These are phyloP conservation scores for Oligia fasciuncula DNA, from an alignment of 2,888 invertebrate genomes.

Conservation along the genomic window DNA sequence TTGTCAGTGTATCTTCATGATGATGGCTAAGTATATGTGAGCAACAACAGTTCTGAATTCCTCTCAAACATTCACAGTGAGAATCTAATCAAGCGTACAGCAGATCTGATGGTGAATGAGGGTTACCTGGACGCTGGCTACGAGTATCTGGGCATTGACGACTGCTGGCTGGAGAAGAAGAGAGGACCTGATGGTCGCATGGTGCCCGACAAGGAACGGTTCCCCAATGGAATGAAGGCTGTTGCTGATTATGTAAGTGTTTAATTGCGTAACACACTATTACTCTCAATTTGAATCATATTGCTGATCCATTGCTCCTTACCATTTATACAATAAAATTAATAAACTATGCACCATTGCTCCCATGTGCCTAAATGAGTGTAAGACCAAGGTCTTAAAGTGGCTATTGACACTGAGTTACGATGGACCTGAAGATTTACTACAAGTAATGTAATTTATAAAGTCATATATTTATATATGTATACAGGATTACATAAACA, in stretches of 20 bases:
- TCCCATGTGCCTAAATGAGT: too few relatives aligned
- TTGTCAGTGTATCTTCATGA: background rate
- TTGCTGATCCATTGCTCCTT: too few relatives aligned
- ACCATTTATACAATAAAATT: too few relatives aligned
- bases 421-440: too few relatives aligned
- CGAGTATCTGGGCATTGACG: slow-evolving; percentile 93
- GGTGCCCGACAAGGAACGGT: slow-evolving; percentile 91
- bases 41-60: background rate
- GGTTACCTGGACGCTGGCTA: slow-evolving; percentile 93
- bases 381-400: too few relatives aligned
- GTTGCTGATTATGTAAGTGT: slow-evolving; percentile 92
- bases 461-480: too few relatives aligned
- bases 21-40: background rate
- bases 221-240: slow-evolving; percentile 93
- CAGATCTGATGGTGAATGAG: slow-evolving; percentile 91
- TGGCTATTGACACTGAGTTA: too few relatives aligned
- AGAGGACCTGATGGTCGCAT: slow-evolving; percentile 91
- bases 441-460: too few relatives aligned
- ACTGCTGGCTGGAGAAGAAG: slow-evolving; percentile 93
- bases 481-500: too few relatives aligned
- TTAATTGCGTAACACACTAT: too few relatives aligned
- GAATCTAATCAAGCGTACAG: slow-evolving; percentile 90
- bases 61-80: slow-evolving; percentile 86
- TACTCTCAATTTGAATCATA: too few relatives aligned
- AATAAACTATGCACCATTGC: too few relatives aligned